A percentile compares a stretch with the other conserved stretches of the same genome.
These are phyloP conservation scores for Euura saliciscinereae DNA, from an alignment of 1,140 invertebrate species.

Conservation along the genomic window DNA sequence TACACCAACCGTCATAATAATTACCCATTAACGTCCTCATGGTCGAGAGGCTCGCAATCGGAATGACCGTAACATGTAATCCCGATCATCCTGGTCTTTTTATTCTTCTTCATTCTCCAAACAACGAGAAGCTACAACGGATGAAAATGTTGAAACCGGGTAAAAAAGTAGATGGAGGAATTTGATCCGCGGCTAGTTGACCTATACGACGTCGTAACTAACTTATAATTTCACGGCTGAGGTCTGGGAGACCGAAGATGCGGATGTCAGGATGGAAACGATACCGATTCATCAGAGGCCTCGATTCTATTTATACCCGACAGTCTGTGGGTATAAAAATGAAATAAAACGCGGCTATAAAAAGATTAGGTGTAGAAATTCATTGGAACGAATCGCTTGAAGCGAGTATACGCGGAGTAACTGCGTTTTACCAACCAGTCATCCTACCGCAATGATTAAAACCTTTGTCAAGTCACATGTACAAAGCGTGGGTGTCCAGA, in stretches of 20 bases:
- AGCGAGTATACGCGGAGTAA: neutral
- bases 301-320: too few relatives aligned
- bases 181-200: constrained; percentile 8
- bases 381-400: neutral
- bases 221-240: constrained; percentile 27
- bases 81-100: too few relatives aligned
- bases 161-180: neutral
- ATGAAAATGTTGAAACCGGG: too few relatives aligned
- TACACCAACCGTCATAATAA: neutral
- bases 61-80: neutral
- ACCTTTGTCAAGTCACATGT: neutral
- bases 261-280: neutral
- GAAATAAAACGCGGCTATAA: too few relatives aligned
- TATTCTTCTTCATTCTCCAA: too few relatives aligned
- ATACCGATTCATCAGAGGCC: neutral
- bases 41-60: neutral
- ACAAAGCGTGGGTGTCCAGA: too few relatives aligned
- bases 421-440: neutral
- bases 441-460: neutral
- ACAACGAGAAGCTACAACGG: too few relatives aligned
- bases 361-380: neutral
- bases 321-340: too few relatives aligned
- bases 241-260: neutral
- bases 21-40: neutral
- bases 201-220: constrained; percentile 14